phyloP scores from a whole-genome alignment of 30 jellyfish, hydroid and myxozoan genomes.

The Chrysaora quinquecirrha region DNA sequence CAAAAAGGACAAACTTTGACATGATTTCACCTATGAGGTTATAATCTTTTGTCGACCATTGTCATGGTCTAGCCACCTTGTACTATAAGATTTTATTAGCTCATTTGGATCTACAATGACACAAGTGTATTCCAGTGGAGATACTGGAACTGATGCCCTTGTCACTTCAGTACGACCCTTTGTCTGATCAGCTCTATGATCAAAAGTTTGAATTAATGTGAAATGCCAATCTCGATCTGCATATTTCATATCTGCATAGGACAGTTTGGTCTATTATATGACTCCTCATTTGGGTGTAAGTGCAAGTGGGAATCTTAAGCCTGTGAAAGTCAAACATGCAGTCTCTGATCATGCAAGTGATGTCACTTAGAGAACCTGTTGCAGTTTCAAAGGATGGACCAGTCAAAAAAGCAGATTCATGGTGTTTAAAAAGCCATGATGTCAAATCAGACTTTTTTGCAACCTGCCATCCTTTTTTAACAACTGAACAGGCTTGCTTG shows the following conservation, averaged over 20 bases:
- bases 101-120: constrained; percentile 25
- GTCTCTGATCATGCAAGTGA: too few relatives aligned
- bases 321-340: too few relatives aligned
- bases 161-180: constrained; percentile 56
- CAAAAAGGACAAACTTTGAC: constrained; percentile 17
- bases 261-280: constrained; percentile 31
- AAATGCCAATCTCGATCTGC: constrained; percentile 38
- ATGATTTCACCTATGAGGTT: constrained; percentile 39
- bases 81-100: constrained; percentile 24
- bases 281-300: constrained; percentile 36
- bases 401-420: constrained; percentile 22
- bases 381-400: background rate
- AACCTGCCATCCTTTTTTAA: constrained; percentile 53
- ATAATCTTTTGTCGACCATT: constrained; percentile 20
- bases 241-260: constrained; percentile 3
- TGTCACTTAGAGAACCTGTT: constrained; percentile 1
- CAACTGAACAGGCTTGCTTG: constrained; percentile 33
- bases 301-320: constrained; percentile 50
- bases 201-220: constrained; percentile 41
- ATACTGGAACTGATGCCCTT: constrained; percentile 45
- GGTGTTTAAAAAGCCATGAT: constrained; percentile 22
- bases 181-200: constrained; percentile 47
- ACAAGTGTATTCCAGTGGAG: constrained; percentile 57
- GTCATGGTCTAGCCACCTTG: constrained; percentile 32
- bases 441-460: constrained; percentile 53